These are phyloP conservation scores for Orthonevra nobilis DNA, from an alignment of 2,888 invertebrate genomes.

Conservation along the genomic window DNA sequence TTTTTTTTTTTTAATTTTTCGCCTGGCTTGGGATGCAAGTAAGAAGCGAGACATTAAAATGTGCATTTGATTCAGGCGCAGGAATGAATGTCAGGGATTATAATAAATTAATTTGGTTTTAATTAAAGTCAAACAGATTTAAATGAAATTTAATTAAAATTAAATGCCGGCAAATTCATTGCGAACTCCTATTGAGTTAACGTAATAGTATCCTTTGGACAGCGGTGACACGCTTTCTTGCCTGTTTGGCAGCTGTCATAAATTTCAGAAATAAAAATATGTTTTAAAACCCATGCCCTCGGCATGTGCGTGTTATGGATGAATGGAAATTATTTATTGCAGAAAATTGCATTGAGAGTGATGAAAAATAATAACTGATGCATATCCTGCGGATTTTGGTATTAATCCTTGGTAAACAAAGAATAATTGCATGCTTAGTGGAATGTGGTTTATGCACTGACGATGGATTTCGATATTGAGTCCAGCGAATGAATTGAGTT, in stretches of 20 bases:
- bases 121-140: constrained; percentile 70
- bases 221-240: constrained; percentile 5
- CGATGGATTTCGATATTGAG: too few species aligned
- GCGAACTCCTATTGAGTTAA: constrained; percentile 29
- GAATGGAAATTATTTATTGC: constrained; percentile 34
- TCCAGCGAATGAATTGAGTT: too few species aligned
- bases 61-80: constrained; percentile 62
- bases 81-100: constrained; percentile 54
- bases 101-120: constrained; percentile 68
- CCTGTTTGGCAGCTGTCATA: constrained; percentile 4
- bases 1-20: constrained; percentile 19
- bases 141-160: constrained; percentile 70
- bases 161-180: constrained; percentile 56
- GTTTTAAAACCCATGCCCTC: background rate
- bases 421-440: constrained; percentile 43
- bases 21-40: constrained; percentile 2
- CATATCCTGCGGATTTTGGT: constrained; percentile 30
- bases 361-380: constrained; percentile 37
- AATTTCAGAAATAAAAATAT: constrained; percentile 1
- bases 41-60: constrained; percentile 46
- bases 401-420: constrained; percentile 50
- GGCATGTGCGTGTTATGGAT: too few species aligned
- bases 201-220: constrained; percentile 29
- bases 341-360: constrained; percentile 13
- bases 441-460: too few species aligned